These are phyloP conservation scores for Eubasilissa regina DNA, from an alignment of 1,140 invertebrate genomes.

Conservation along the genomic window DNA sequence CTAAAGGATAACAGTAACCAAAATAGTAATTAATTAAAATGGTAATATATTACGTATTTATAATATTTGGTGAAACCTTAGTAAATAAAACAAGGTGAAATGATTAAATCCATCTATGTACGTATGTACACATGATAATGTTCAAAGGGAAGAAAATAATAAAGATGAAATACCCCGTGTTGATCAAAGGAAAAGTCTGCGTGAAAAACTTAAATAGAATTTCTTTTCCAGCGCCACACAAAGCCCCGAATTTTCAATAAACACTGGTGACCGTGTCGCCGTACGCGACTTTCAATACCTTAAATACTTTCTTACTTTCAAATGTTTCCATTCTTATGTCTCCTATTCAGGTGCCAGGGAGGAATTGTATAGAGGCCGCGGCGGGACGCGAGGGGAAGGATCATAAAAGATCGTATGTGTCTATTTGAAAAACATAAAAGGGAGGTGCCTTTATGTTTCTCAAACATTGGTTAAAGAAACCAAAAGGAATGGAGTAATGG, in stretches of 20 bases:
- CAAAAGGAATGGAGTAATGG: slow-evolving; percentile 55
- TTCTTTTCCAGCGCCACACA: slow-evolving; percentile 52
- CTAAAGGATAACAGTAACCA: too few species aligned
- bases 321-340: slow-evolving; percentile 60
- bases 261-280: slow-evolving; percentile 55
- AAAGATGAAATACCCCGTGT: slow-evolving; percentile 21
- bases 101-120: slow-evolving; percentile 3
- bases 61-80: neutral
- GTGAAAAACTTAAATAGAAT: slow-evolving; percentile 57
- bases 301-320: slow-evolving; percentile 61
- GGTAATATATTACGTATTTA: too few species aligned
- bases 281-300: slow-evolving; percentile 57
- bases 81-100: neutral
- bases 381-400: slow-evolving; percentile 43
- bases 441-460: slow-evolving; percentile 59
- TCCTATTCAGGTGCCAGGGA: slow-evolving; percentile 54
- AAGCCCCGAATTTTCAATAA: slow-evolving; percentile 60
- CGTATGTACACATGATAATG: neutral
- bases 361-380: slow-evolving; percentile 28
- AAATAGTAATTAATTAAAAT: too few species aligned
- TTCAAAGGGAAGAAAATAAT: slow-evolving; percentile 2
- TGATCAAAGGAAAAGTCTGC: slow-evolving; percentile 52
- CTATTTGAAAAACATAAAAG: slow-evolving; percentile 61
- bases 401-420: slow-evolving; percentile 61
- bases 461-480: slow-evolving; percentile 60